Base-by-base conservation (phyloP, 2,888 invertebrate species). In the Elmis aenea region DNA sequence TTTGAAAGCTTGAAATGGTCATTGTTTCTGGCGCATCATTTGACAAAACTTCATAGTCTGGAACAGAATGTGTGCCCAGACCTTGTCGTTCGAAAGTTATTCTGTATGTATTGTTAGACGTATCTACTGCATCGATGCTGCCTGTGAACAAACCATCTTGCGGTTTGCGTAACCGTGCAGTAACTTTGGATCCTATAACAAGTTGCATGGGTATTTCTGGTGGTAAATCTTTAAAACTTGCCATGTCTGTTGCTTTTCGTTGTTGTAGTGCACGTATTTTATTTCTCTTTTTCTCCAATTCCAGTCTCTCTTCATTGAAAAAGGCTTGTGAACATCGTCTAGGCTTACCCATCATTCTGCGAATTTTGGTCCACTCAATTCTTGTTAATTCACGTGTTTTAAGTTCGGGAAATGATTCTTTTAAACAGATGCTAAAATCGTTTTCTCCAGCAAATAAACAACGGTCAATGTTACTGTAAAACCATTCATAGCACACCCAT, bases 401-500 rank as follows among this genome's bases (percentile, higher is more conserved):
- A 38, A 99, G 69, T 57, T 89, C 85, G 0, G 99, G 96, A 70
- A 96, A 96, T 4, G 90, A 84, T 68, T 97, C 96, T 60, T 83
- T 83, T 21, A 99, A 71, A 62, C 95, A 95, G 47, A 89, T 84
- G 68, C 85, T 85, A 62, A 97, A 97, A 70, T 99, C 97, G 70
- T 96, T 96, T 61, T 94, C 94, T 20, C 91, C 93, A 50, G 88
- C 83, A 69, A 99, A 97, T 20, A 99, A 71, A 18, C 91, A 85
- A 61, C 86, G 85, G 63, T 99, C 99, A 54, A 99, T 86, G 59
- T 95, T 96, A 52, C 97, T 96, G 68, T 99, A 99, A 70, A 99
- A 99, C 85, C 95, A 99, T 67, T 99, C 99, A 68, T 93, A 97
- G 67, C 94, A 96, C 5, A 97, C 96, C 94, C 96, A 97, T 69